Conservation (phyloP, 2,797 vertebrate species). For the Chelonia mydas region DNA sequence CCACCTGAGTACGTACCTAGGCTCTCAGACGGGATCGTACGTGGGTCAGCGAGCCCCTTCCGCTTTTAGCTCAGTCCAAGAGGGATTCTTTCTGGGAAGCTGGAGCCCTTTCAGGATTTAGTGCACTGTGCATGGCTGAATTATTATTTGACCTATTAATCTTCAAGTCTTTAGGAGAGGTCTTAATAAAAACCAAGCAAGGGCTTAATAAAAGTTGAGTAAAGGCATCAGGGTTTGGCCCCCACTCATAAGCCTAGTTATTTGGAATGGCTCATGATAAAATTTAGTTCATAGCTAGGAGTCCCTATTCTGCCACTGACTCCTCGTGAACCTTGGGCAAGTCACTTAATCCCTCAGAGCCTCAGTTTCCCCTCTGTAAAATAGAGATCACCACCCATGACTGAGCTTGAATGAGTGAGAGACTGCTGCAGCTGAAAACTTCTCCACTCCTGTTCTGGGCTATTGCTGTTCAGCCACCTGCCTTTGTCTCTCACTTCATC, state of each 20-base stretch:
- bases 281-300: background rate
- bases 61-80: background rate
- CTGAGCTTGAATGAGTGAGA: background rate
- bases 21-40: no score
- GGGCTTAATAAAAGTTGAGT: background rate
- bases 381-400: background rate
- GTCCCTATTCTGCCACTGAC: background rate
- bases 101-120: background rate
- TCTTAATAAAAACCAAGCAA: background rate
- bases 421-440: background rate
- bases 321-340: background rate
- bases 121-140: background rate
- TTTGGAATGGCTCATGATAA: background rate
- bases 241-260: background rate
- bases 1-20: no score
- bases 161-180: background rate
- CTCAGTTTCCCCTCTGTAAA: background rate
- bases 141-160: background rate
- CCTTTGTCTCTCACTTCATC: fast-evolving
- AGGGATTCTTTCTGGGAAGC: background rate
- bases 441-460: background rate
- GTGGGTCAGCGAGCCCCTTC: no score
- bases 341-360: background rate
- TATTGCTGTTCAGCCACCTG: background rate
- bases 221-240: background rate